phyloP scores from a whole-genome alignment of 1,140 invertebrate genomes.

The Bombus difficillimus region DNA sequence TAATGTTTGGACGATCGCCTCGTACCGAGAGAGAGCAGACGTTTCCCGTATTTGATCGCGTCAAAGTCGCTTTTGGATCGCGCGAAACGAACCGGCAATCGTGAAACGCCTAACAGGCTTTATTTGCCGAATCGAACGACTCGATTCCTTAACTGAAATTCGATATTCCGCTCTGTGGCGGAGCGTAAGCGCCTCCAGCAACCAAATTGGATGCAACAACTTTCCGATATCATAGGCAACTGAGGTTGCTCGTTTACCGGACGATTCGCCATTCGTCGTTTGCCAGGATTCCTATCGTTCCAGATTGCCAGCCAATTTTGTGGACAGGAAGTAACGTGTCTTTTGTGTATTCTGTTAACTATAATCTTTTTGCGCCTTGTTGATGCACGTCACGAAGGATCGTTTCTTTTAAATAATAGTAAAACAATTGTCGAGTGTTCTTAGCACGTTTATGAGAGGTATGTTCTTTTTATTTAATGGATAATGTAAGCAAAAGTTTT shows the following conservation, averaged over 20 bases:
- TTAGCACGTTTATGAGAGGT: too few species aligned
- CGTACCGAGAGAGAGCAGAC: not conserved
- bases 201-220: conserved; percentile 50
- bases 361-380: not conserved
- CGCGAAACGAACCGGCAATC: not conserved
- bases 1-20: conserved; percentile 24
- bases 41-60: not conserved
- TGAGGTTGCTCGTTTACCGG: conserved; percentile 3
- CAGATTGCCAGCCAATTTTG: not conserved
- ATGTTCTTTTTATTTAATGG: not conserved
- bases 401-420: too few species aligned
- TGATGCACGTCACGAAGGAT: too few species aligned
- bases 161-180: conserved; percentile 22
- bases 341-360: not conserved
- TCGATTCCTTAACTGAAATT: conserved; percentile 50
- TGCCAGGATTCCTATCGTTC: not conserved
- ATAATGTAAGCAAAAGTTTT: not conserved
- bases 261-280: conserved; percentile 14
- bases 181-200: conserved; percentile 24
- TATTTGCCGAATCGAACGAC: conserved; percentile 13
- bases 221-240: conserved; percentile 39
- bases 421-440: not conserved
- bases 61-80: not conserved
- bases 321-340: not conserved
- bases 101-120: conserved; percentile 11